Base-by-base conservation (phyloP, 2,888 invertebrate species). In the Zygogramma bicolorata region DNA sequence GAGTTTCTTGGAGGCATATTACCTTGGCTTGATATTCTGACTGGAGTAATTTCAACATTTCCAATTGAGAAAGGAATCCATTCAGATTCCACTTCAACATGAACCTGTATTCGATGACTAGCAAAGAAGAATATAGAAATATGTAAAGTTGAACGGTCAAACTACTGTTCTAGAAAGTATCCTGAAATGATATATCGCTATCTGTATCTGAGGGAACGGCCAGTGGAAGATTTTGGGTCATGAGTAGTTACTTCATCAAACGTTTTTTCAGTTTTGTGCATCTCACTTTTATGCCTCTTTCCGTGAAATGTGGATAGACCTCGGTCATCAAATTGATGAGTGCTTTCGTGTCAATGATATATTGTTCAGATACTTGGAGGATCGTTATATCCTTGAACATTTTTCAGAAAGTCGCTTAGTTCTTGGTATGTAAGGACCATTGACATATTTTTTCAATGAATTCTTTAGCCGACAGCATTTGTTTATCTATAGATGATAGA, bases 201-300 rank as follows among this genome's bases (percentile, higher is more conserved):
- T 42, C 46, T 6, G 46, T 42, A 8, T 42, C 46, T 13, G 46
- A 42, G 4, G 13, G 46, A 8, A 8, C 10, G n/a, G n/a, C n/a
- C n/a, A n/a, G n/a, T n/a, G n/a, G n/a, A n/a, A n/a, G n/a, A 18
- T 42, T 42, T 18, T 42, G 3, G 13, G 18, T 42, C 46, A 42
- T 42, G 3, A 42, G 46, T 8, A 42, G 46, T 42, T 42, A 13
- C 13, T 42, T 42, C 46, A 42, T 42, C 46, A 42, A 42, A 6
- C 46, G 46, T 42, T 42, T 42, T 42, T 42, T 42, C 46, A 42
- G 46, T 15, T 53, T 53, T 10, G 53, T 53, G 53, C 53, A 53
- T 18, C 53, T 53, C 15, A 6, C 22, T 15, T 53, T 53, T 18
- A 53, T 53, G 2, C 13, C 18, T 53, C 53, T 53, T 53, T 15